These are phyloP conservation scores for Nyctibius grandis DNA, from an alignment of 2,797 vertebrate species.

Conservation along the genomic window DNA sequence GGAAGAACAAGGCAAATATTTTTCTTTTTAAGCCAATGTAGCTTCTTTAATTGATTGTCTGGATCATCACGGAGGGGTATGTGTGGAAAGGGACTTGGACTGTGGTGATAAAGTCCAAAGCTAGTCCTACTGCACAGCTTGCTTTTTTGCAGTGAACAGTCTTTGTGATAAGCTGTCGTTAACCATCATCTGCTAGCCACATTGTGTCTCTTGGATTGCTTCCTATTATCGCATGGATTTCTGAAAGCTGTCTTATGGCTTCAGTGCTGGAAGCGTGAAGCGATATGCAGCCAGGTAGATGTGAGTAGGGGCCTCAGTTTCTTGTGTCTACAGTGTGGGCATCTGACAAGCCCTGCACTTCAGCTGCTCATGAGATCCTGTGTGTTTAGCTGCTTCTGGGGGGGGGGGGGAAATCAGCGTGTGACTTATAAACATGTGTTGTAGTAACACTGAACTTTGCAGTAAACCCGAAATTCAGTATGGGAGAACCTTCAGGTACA, in stretches of 20 bases:
- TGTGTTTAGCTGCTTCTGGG: not conserved
- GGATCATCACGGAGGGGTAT: not conserved
- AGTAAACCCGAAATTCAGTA: fast-evolving
- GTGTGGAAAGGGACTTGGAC: not conserved
- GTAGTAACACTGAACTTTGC: not conserved
- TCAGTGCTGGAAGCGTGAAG: not conserved
- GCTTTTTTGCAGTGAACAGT: not conserved
- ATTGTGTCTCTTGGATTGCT: not conserved
- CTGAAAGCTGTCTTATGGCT: not conserved
- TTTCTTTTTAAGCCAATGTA: not conserved
- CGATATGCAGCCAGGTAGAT: not conserved
- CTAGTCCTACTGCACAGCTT: not conserved
- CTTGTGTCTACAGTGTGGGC: not conserved
- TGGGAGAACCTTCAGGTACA: not conserved
- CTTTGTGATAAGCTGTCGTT: not conserved
- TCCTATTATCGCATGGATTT: not conserved
- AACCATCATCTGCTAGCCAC: not conserved
- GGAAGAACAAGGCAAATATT: not conserved
- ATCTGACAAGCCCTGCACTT: not conserved
- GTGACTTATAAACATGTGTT: fast-evolving
- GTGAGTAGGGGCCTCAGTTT: not conserved
- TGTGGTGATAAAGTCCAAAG: not conserved
- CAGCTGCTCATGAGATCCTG: not conserved
- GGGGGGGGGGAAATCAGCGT: not conserved
- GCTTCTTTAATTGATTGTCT: not conserved